These are phyloP conservation scores for Aporophyla lueneburgensis DNA, from an alignment of 2,888 invertebrate species.

Conservation along the genomic window DNA sequence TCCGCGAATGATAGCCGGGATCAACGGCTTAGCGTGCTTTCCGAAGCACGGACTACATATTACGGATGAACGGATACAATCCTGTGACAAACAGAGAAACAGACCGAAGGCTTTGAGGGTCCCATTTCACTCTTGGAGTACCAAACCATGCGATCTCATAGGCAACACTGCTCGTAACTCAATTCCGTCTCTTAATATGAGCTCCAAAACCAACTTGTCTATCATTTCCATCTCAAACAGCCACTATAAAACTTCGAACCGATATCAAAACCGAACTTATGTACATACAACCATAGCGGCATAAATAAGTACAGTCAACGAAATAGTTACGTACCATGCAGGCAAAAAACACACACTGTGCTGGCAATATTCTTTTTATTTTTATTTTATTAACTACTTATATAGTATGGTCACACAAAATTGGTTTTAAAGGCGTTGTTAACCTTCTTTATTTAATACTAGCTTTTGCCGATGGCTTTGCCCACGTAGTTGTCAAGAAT, in stretches of 20 bases:
- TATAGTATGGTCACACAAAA: neutral
- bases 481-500: no score
- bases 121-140: neutral
- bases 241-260: slow-evolving; percentile 57
- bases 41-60: no score
- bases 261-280: slow-evolving; percentile 54
- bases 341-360: neutral
- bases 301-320: slow-evolving; percentile 11
- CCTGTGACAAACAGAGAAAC: no score
- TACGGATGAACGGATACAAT: no score
- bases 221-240: slow-evolving; percentile 44
- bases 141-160: neutral
- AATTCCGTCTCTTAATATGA: neutral
- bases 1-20: no score
- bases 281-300: slow-evolving; percentile 4
- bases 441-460: neutral
- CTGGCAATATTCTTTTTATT: neutral
- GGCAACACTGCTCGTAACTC: neutral
- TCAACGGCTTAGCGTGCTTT: no score
- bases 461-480: no score
- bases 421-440: neutral
- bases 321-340: neutral
- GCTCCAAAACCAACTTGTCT: slow-evolving; percentile 33
- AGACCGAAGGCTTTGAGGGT: no score
- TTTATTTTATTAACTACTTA: no score